Base-by-base conservation (phyloP, 1,140 invertebrate species). In the Spodoptera litura region DNA sequence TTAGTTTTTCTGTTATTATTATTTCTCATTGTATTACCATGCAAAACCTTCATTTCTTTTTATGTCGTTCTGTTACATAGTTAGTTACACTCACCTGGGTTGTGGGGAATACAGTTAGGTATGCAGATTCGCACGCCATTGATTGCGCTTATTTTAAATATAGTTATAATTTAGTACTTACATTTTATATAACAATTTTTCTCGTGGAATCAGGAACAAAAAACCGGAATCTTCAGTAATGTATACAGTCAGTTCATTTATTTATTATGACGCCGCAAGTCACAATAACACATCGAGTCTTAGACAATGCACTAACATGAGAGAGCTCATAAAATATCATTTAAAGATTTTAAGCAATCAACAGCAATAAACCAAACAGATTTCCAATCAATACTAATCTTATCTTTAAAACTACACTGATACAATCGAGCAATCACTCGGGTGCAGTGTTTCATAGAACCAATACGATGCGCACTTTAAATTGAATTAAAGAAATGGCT, bases 321-420 rank as follows among this genome's bases (percentile, higher is more conserved):
- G 74, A 72, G 58, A 72, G 58, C 53, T 44, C 11, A 44, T 31
- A 31, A 52, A 53, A 62, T 68, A 49, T 56, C 35, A 52, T 53
- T 76, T 15, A 61, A 51, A 61, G 49, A 75, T 64, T 62, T 71
- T 61, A 76, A 71, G 35, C 9, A 64, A 68, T 35, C 68, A 31
- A 52, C 44, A 12, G 44, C 15, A 56, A 68, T 58, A 56, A 55
- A 73, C 61, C 61, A 66, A 74, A 75, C 71, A 61, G 66, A 66
- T 78, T 61, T 59, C 74, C 76, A 75, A 81, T 81, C 80, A 78
- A 81, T 81, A 81, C 53, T 81, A 72, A 73, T 81, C 75, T 81
- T 74, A 78, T 74, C 79, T 75, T 55, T 27, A 55, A 77, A 78
- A 80, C 59, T 76, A 55, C 51, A 73, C 68, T 49, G 75, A 71